Percentiles rank a stretch among this genome's conserved stretches.
phyloP scores from a whole-genome alignment of 1,140 invertebrate species.

The Drosophila sturtevanti region DNA sequence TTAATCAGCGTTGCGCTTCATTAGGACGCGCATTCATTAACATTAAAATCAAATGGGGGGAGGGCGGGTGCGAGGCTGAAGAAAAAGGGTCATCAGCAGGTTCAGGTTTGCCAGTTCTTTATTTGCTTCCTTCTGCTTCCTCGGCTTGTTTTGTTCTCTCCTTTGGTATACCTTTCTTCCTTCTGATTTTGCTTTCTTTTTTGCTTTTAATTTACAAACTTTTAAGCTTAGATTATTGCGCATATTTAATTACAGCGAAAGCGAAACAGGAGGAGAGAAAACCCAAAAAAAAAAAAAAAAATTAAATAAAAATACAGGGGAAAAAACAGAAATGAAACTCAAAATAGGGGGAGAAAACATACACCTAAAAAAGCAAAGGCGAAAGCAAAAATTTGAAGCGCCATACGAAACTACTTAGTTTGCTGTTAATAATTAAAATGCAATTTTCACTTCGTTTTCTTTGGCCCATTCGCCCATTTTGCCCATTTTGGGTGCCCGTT shows the following conservation, averaged over 20 bases:
- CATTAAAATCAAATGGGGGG: slow-evolving; percentile 33
- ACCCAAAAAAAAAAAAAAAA: slow-evolving; percentile 23
- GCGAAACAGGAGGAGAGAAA: slow-evolving; percentile 31
- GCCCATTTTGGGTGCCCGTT: slow-evolving; percentile 13
- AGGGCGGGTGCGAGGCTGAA: too few species aligned
- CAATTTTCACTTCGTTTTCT: slow-evolving; percentile 72
- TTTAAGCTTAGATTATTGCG: slow-evolving; percentile 79
- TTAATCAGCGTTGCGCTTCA: slow-evolving; percentile 71
- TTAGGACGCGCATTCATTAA: slow-evolving; percentile 74
- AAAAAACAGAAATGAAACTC: slow-evolving; percentile 9
- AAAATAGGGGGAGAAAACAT: not conserved
- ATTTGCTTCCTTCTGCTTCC: slow-evolving; percentile 14
- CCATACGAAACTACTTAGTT: slow-evolving; percentile 75
- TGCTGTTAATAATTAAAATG: slow-evolving; percentile 80
- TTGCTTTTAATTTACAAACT: slow-evolving; percentile 70
- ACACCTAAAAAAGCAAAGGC: slow-evolving; percentile 1
- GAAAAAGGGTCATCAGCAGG: slow-evolving; percentile 49
- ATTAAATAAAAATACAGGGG: slow-evolving; percentile 29
- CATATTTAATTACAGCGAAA: slow-evolving; percentile 69
- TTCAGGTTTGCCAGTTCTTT: slow-evolving; percentile 10
- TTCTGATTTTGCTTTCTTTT: slow-evolving; percentile 11
- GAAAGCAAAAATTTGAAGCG: slow-evolving; percentile 55
- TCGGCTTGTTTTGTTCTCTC: not conserved
- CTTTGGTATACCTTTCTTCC: not conserved
- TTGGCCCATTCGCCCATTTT: slow-evolving; percentile 24